phyloP scores from a whole-genome alignment of 2,797 vertebrate genomes.

The Anas acuta region DNA sequence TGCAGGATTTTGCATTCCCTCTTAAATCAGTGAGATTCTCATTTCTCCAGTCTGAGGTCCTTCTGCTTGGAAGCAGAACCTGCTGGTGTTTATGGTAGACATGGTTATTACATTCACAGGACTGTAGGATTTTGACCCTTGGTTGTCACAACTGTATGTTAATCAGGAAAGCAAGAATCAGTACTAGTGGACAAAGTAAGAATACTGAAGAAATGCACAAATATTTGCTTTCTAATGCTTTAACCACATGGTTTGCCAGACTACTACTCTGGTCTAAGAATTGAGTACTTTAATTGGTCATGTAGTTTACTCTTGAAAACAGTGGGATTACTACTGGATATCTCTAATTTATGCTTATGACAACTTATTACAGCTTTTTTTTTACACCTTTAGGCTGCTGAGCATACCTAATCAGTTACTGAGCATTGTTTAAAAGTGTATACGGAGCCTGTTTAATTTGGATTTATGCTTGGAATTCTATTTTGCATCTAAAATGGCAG shows the following conservation, averaged over 20 bases:
- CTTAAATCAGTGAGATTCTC: background rate
- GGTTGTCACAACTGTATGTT: background rate
- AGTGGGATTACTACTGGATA: background rate
- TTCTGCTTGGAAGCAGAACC: background rate
- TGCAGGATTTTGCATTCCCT: background rate
- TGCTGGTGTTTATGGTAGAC: background rate
- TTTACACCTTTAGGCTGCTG: too few species aligned
- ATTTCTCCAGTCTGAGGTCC: background rate
- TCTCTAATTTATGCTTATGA: background rate
- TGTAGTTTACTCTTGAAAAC: background rate
- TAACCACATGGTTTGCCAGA: rapidly evolving
- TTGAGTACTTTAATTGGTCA: background rate
- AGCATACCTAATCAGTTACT: background rate
- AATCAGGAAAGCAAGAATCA: background rate
- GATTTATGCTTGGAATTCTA: background rate
- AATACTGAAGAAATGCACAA: background rate
- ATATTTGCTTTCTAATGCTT: background rate
- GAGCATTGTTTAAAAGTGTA: background rate
- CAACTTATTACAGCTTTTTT: background rate
- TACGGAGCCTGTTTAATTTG: background rate
- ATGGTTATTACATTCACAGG: background rate
- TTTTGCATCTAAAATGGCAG: background rate
- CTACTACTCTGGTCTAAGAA: background rate
- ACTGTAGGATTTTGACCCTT: background rate
- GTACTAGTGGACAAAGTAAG: background rate